Percentiles rank a stretch among this genome's conserved stretches.
Evolutionary conservation across 2,888 invertebrate genomes (phyloP).

Genomic region (Sarcophaga subvicina): DNA sequence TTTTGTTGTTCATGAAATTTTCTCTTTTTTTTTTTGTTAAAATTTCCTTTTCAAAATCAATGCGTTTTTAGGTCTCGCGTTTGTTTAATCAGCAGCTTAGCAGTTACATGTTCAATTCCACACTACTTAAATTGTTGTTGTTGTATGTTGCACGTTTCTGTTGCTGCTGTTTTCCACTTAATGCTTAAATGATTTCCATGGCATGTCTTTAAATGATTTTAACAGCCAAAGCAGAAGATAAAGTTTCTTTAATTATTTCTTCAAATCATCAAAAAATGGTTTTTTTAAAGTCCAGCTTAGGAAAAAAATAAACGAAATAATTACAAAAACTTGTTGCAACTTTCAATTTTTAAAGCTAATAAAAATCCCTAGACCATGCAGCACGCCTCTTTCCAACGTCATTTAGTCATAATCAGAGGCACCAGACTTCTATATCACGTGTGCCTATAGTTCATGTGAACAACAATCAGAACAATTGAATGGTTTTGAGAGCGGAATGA

Average conservation of each 20-base stretch:
- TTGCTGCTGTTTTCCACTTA: conserved; percentile 35
- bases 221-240: conserved; percentile 33
- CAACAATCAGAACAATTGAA: no score
- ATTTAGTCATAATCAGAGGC: no score
- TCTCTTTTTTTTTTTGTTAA: neutral
- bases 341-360: conserved; percentile 52
- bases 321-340: conserved; percentile 30
- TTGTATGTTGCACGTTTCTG: neutral
- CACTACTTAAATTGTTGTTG: no score
- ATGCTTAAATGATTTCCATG: conserved; percentile 59
- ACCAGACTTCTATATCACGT: no score
- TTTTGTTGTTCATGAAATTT: neutral
- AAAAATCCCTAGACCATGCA: no score
- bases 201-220: conserved; percentile 35
- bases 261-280: neutral
- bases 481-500: no score
- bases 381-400: no score
- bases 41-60: conserved; percentile 60
- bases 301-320: neutral
- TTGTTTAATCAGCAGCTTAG: neutral
- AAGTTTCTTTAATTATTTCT: conserved; percentile 43
- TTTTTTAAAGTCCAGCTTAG: neutral
- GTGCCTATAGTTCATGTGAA: no score
- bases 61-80: conserved; percentile 46
- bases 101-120: neutral